Evolutionary conservation across 2,888 invertebrate species (phyloP), one percentile per base, ranked within the genome.

Genomic region (Abrostola triplasia): DNA sequence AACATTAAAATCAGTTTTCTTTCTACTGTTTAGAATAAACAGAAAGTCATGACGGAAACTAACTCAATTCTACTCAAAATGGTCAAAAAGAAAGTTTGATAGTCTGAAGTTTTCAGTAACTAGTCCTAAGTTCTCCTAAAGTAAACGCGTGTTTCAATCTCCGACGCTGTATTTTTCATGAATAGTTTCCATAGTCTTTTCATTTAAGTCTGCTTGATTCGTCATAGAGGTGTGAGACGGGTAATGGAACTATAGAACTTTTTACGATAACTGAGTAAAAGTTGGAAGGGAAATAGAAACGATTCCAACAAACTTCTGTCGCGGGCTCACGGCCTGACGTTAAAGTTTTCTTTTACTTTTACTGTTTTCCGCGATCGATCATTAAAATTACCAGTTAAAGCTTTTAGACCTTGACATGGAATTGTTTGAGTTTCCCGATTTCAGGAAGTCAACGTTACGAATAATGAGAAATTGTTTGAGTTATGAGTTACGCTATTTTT

Each of bases 71-170:
- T 73, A 55, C 69, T 13, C 75, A 84, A 85, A n/a, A 84, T 77
- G 67, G 79, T 81, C 82, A 81, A 81, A 76, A 64, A 74, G 75
- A 67, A 87, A 85, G 76, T 88, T 88, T 74, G 84, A 74, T 88
- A 2, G 24, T 24, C 24, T 24, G 24, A 24, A 24, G 24, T 24
- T 24, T 24, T 24, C 4, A 1, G 24, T 24, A 24, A 24, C 1
- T 24, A 24, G 24, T 24, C 4, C 24, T 24, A 24, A 24, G 24
- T 24, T 24, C 4, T 24, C 24, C 1, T 24, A 24, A 24, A 24
- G 24, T 24, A 24, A n/a, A n/a, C n/a, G n/a, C n/a, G n/a, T n/a
- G n/a, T n/a, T n/a, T n/a, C n/a, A n/a, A 24, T 24, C 24, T 24
- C 24, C 24, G 24, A 79, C 64, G 76, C 73, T 73, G 64, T 60